phyloP scores from a whole-genome alignment of 2,888 invertebrate genomes.

The Cinara cedri region DNA sequence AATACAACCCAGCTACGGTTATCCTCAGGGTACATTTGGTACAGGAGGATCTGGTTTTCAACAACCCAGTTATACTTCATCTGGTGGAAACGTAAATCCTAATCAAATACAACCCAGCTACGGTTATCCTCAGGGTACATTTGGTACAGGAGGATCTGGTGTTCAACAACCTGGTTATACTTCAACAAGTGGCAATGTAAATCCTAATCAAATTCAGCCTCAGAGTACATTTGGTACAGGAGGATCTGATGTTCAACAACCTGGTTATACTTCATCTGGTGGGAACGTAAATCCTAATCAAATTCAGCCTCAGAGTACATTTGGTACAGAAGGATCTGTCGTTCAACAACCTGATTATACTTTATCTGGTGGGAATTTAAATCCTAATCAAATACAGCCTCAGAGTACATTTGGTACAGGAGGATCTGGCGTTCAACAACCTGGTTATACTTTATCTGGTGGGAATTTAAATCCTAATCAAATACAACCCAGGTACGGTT shows the following conservation, averaged over 20 bases:
- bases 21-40: neutral
- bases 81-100: neutral
- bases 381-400: constrained; percentile 8
- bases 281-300: neutral
- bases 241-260: no score
- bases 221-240: no score
- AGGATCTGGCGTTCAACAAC: constrained; percentile 16
- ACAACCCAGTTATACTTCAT: neutral
- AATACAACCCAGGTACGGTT: constrained; percentile 12
- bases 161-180: constrained; percentile 21
- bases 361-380: neutral
- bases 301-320: neutral
- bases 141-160: constrained; percentile 29
- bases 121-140: constrained; percentile 44
- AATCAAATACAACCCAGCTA: constrained; percentile 10
- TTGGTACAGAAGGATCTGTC: neutral
- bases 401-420: constrained; percentile 3
- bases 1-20: no score
- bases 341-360: neutral
- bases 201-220: neutral
- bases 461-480: neutral
- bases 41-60: neutral
- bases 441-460: neutral
- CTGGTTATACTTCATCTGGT: neutral
- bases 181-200: neutral